Evolutionary conservation across 2,113 vertebrate genomes (phyloP).

Genomic region (Amblyopsis rosae): DNA sequence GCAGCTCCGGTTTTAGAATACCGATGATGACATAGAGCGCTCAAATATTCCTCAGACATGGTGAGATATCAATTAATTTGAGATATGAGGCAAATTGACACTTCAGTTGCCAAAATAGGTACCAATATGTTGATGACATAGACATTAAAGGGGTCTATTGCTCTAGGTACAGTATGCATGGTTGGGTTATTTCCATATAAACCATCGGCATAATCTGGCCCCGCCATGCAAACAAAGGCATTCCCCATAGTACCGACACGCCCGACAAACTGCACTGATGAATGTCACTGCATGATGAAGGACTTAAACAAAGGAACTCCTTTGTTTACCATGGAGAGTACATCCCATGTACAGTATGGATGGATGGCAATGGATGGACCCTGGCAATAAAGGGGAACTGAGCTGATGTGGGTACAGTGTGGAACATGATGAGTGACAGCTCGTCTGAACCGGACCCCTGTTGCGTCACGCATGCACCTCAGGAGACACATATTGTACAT

Average conservation of each 20-base stretch:
- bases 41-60: too few species aligned
- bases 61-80: too few species aligned
- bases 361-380: constrained; percentile 16
- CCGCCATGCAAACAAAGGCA: not conserved
- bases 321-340: constrained; percentile 60
- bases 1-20: too few species aligned
- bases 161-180: too few species aligned
- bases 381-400: not conserved
- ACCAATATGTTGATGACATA: too few species aligned
- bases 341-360: constrained; percentile 1
- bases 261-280: constrained; percentile 8
- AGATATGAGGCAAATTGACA: too few species aligned
- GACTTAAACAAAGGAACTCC: constrained; percentile 65
- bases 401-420: constrained; percentile 4
- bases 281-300: constrained; percentile 48
- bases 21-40: too few species aligned
- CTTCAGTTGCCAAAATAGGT: too few species aligned
- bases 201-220: too few species aligned
- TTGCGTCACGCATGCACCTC: constrained; percentile 3
- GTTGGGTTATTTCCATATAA: too few species aligned
- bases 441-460: too few species aligned
- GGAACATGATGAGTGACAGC: not conserved
- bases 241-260: not conserved
- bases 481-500: not conserved
- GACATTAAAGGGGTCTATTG: too few species aligned